These are phyloP conservation scores for Monochamus saltuarius DNA, from an alignment of 1,140 invertebrate species.

Conservation along the genomic window DNA sequence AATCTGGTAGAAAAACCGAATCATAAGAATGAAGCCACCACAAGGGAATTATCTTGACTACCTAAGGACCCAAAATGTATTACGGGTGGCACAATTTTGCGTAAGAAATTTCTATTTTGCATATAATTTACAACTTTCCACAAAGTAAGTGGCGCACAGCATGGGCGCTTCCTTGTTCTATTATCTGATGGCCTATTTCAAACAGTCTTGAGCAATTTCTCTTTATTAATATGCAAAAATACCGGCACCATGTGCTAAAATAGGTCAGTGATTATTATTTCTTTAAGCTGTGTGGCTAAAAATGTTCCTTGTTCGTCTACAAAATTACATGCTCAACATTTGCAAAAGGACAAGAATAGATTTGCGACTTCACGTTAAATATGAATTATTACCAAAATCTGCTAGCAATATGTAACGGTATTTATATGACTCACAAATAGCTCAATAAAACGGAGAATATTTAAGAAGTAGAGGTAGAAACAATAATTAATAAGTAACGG, in stretches of 20 bases:
- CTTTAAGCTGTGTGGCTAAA: too few relatives aligned
- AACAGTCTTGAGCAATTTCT: slow-evolving; percentile 10
- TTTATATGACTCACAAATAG: too few relatives aligned
- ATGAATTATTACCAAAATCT: too few relatives aligned
- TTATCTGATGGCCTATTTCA: slow-evolving; percentile 16
- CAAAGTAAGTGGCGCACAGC: slow-evolving; percentile 18
- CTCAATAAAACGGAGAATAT: too few relatives aligned
- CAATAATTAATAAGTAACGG: too few relatives aligned
- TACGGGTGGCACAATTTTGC: slow-evolving; percentile 27
- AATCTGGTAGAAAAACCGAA: too few relatives aligned
- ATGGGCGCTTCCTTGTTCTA: slow-evolving; percentile 23
- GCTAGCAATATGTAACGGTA: too few relatives aligned
- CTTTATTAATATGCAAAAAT: slow-evolving; percentile 20
- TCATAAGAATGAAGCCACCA: neutral
- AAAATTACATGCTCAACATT: too few relatives aligned
- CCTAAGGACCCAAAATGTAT: slow-evolving; percentile 11
- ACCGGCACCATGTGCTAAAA: slow-evolving; percentile 26
- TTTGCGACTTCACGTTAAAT: too few relatives aligned
- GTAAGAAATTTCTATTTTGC: slow-evolving; percentile 31
- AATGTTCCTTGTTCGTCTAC: too few relatives aligned
- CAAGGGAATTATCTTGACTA: slow-evolving; percentile 10
- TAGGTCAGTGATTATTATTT: slow-evolving; percentile 24
- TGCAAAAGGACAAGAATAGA: too few relatives aligned
- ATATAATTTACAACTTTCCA: slow-evolving; percentile 29
- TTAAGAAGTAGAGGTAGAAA: too few relatives aligned